Evolutionary conservation across 1,140 invertebrate species (phyloP).

Genomic region (Heliconius hewitsoni): DNA sequence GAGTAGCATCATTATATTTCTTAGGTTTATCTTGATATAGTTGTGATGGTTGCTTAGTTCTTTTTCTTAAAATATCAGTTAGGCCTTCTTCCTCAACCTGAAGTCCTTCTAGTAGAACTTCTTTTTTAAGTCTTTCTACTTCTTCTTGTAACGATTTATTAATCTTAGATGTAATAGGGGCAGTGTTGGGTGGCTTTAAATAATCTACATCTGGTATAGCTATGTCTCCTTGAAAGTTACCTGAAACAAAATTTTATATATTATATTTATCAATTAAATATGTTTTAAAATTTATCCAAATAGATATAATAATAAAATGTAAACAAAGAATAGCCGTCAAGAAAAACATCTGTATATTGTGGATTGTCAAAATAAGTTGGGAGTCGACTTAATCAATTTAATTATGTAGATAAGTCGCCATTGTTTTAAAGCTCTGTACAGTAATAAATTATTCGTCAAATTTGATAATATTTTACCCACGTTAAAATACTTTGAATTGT

Average conservation of each 20-base stretch:
- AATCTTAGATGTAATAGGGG: slow-evolving; percentile 79
- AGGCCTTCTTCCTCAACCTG: slow-evolving; percentile 92
- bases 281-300: too few species aligned
- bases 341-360: not conserved
- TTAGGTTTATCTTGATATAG: slow-evolving; percentile 73
- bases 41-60: slow-evolving; percentile 83
- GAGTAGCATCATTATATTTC: slow-evolving; percentile 81
- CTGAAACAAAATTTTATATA: slow-evolving; percentile 76
- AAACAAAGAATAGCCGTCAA: not conserved
- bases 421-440: not conserved
- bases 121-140: slow-evolving; percentile 88
- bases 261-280: not conserved
- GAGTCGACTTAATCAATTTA: slow-evolving; percentile 2
- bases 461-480: slow-evolving; percentile 7
- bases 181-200: slow-evolving; percentile 64
- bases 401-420: not conserved
- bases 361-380: not conserved
- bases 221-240: slow-evolving; percentile 90
- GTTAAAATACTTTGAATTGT: slow-evolving; percentile 8
- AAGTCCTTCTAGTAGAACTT: slow-evolving; percentile 88
- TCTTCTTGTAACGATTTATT: slow-evolving; percentile 87
- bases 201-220: slow-evolving; percentile 86
- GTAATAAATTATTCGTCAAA: slow-evolving; percentile 20
- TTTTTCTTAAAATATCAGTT: slow-evolving; percentile 85
- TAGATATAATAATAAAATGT: not conserved